Conservation (phyloP, 2,113 vertebrate species). For the Ciconia stormi region DNA sequence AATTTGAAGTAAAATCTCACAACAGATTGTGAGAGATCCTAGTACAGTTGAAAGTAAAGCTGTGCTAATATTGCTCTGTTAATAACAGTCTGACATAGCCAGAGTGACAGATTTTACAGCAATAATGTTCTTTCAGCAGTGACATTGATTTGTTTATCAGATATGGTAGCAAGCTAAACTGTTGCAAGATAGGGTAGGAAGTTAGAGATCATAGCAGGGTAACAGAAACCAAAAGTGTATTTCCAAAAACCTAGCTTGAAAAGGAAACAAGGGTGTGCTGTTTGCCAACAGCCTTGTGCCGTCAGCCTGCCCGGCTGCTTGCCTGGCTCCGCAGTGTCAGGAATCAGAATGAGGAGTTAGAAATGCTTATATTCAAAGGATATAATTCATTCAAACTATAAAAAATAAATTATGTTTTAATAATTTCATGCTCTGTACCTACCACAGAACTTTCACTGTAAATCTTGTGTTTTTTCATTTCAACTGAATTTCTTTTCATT, state of each 20-base stretch:
- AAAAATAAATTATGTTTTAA: not conserved
- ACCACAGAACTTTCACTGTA: not conserved
- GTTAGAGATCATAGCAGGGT: not conserved
- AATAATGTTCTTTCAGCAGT: conserved; percentile 19
- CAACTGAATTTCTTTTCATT: not conserved
- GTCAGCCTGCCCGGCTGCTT: not conserved
- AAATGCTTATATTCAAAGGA: not conserved
- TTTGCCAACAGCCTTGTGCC: not conserved
- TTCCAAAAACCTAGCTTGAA: conserved; percentile 7
- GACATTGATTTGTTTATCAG: conserved; percentile 43
- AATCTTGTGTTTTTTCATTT: not conserved
- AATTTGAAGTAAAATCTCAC: not conserved
- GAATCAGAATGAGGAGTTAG: not conserved
- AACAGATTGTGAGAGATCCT: conserved; percentile 19
- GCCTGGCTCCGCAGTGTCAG: not conserved
- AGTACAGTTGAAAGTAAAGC: conserved; percentile 8
- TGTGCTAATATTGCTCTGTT: not conserved
- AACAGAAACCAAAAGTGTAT: not conserved
- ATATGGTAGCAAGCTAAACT: conserved; percentile 20
- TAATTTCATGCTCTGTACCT: not conserved
- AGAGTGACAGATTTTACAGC: conserved; percentile 16
- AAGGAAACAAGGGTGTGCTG: not conserved
- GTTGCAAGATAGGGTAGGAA: conserved; percentile 2
- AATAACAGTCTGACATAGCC: not conserved
- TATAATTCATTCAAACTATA: not conserved